Evolutionary conservation across 2,888 invertebrate genomes (phyloP).

Genomic region (Tuta absoluta): DNA sequence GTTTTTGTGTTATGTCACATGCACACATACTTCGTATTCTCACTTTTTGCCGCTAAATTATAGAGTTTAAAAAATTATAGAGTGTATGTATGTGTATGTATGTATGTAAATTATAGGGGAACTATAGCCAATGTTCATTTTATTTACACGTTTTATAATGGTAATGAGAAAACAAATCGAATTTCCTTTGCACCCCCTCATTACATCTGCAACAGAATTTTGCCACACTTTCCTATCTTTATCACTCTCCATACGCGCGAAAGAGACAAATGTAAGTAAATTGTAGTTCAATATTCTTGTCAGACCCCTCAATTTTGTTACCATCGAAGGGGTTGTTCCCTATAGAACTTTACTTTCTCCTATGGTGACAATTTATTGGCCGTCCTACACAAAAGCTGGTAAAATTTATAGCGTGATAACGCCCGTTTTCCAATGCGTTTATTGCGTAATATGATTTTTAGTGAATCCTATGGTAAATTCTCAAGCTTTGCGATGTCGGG

Average conservation of each 20-base stretch:
- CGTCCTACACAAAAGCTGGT: constrained; percentile 65
- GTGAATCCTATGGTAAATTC: constrained; percentile 31
- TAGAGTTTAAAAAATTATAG: too few relatives aligned
- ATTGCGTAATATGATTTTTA: constrained; percentile 42
- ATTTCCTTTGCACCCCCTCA: constrained; percentile 24
- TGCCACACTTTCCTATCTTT: constrained; percentile 8
- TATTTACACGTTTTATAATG: constrained; percentile 30
- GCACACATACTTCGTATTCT: too few relatives aligned
- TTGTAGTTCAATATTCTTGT: constrained; percentile 26
- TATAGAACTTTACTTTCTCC: constrained; percentile 21
- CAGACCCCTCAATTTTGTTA: constrained; percentile 15
- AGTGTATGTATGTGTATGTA: too few relatives aligned
- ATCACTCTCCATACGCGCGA: background rate
- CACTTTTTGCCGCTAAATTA: too few relatives aligned
- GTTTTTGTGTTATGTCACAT: too few relatives aligned
- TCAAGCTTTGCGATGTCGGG: constrained; percentile 26
- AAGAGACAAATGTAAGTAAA: constrained; percentile 12
- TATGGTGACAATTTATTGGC: constrained; percentile 73
- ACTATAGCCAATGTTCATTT: constrained; percentile 16
- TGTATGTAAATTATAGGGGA: background rate
- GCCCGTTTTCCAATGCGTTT: constrained; percentile 58
- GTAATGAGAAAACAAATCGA: constrained; percentile 32
- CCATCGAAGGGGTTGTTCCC: constrained; percentile 45
- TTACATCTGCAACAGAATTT: constrained; percentile 22
- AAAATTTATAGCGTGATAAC: constrained; percentile 78